Conservation (phyloP, 2,888 invertebrate species). For the Drosophila borealis region DNA sequence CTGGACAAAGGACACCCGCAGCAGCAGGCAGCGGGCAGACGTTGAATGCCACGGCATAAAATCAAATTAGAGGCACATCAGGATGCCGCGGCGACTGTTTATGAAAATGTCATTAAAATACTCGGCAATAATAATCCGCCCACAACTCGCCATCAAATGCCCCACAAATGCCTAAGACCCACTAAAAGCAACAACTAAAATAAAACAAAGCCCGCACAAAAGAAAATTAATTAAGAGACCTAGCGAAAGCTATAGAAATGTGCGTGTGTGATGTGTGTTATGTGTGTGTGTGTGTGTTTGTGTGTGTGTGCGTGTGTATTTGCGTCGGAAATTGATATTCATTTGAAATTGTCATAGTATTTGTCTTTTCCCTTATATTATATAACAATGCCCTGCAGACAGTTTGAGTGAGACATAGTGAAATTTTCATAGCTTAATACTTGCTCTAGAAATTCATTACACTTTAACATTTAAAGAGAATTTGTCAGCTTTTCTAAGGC, state of each 20-base stretch:
- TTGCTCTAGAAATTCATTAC: neutral
- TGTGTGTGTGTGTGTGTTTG: constrained; percentile 3
- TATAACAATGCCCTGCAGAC: neutral
- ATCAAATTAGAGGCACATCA: constrained; percentile 63
- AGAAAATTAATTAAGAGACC: constrained; percentile 61
- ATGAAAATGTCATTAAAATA: constrained; percentile 75
- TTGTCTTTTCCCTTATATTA: constrained; percentile 5
- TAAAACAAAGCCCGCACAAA: constrained; percentile 23
- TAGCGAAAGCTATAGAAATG: constrained; percentile 14
- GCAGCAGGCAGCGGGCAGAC: constrained; percentile 11
- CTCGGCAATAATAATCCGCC: constrained; percentile 47
- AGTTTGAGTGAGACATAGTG: neutral
- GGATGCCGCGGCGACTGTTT: constrained; percentile 53
- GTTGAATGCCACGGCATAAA: constrained; percentile 62
- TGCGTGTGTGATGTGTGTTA: neutral
- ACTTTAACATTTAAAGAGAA: neutral
- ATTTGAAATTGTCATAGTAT: constrained; percentile 43
- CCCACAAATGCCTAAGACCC: neutral
- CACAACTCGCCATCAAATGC: neutral
- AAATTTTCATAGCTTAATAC: neutral
- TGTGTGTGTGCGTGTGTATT: constrained; percentile 9
- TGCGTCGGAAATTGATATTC: constrained; percentile 56
- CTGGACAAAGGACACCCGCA: constrained; percentile 38
- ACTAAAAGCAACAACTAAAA: constrained; percentile 40
- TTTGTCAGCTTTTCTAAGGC: too few relatives aligned